Percentiles rank a stretch among this genome's conserved stretches.
These are phyloP conservation scores for Macquaria australasica DNA, from an alignment of 2,113 vertebrate species.

Conservation along the genomic window DNA sequence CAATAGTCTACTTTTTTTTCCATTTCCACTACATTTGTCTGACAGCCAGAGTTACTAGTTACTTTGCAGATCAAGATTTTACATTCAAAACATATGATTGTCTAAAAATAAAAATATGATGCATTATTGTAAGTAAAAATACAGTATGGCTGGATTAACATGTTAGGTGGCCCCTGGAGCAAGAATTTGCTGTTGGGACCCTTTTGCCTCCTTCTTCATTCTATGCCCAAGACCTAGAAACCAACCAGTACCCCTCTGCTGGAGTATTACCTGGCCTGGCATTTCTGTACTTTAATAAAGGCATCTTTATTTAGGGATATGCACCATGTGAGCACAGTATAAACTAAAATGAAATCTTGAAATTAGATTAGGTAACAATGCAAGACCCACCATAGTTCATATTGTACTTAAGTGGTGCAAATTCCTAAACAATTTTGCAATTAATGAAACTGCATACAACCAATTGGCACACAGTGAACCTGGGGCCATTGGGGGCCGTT, in stretches of 20 bases:
- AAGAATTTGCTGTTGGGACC: background rate
- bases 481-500: no score
- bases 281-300: background rate
- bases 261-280: background rate
- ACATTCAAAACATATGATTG: background rate
- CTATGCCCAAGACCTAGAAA: no score
- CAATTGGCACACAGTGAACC: background rate
- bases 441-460: background rate
- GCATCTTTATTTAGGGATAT: background rate
- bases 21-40: background rate
- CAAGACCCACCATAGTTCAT: background rate
- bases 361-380: background rate
- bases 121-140: background rate
- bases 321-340: no score
- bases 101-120: background rate
- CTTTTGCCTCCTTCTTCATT: background rate
- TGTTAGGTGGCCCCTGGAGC: background rate
- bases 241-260: background rate
- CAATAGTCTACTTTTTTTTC: background rate
- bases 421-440: background rate
- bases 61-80: background rate
- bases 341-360: background rate
- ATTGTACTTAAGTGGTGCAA: no score
- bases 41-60: background rate
- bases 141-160: background rate